phyloP scores from a whole-genome alignment of 2,113 vertebrate genomes.

The Antigone vipio region DNA sequence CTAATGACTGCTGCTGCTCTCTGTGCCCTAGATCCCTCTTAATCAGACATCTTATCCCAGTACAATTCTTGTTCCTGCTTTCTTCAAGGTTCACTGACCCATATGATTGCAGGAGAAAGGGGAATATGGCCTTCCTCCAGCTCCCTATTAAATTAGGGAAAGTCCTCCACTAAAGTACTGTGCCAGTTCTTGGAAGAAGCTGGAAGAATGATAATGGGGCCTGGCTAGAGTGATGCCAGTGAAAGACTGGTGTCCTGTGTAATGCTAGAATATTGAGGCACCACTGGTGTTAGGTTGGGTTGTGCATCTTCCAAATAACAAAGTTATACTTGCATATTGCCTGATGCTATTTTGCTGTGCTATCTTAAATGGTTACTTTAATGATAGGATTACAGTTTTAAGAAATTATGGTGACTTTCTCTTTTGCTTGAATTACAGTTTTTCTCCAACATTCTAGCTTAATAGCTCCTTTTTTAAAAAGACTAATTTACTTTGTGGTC shows the following conservation, averaged over 20 bases:
- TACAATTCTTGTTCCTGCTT: not conserved
- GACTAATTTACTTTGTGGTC: not conserved
- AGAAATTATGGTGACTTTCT: not conserved
- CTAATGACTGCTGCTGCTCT: not conserved
- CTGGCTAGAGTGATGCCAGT: not conserved
- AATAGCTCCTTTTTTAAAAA: not conserved
- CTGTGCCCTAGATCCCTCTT: not conserved
- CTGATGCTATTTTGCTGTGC: not conserved
- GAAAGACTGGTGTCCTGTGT: not conserved
- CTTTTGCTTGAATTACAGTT: not conserved
- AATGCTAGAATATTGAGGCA: not conserved
- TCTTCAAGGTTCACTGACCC: not conserved
- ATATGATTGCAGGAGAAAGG: not conserved
- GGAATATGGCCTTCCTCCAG: not conserved
- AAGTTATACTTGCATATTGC: not conserved
- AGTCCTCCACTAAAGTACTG: not conserved
- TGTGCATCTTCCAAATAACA: not conserved
- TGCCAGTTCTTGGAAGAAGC: not conserved
- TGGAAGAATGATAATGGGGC: not conserved
- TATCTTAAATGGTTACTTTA: not conserved
- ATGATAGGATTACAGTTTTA: not conserved
- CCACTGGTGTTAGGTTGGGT: rapidly evolving
- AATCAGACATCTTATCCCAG: not conserved
- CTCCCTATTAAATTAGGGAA: not conserved
- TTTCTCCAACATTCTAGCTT: not conserved